Evolutionary conservation across 2,888 invertebrate species (phyloP).

Genomic region (Metallyticus violacea): DNA sequence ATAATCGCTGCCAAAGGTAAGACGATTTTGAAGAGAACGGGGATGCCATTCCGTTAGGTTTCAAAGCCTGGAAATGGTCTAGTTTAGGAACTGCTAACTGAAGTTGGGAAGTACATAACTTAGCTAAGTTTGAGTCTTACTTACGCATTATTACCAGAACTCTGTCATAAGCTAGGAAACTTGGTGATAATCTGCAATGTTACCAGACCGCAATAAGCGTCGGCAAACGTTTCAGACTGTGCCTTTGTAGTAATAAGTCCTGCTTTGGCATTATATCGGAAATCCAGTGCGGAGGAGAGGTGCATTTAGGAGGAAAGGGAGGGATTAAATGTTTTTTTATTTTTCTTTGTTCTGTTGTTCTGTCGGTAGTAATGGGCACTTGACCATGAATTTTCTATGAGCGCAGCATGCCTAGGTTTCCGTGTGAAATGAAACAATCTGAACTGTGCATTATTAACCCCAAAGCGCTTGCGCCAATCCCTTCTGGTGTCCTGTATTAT

Average conservation of each 20-base stretch:
- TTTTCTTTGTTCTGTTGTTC: neutral
- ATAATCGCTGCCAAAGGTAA: neutral
- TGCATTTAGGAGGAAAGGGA: neutral
- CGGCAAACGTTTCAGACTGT: neutral
- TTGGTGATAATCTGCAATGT: neutral
- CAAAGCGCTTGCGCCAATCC: neutral
- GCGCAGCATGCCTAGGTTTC: neutral
- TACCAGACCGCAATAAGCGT: neutral
- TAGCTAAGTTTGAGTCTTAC: neutral
- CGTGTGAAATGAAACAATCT: neutral
- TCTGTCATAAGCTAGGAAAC: neutral
- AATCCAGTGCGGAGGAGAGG: neutral
- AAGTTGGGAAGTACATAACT: neutral
- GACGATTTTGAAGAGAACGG: no score
- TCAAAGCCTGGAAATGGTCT: neutral
- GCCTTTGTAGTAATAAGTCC: neutral
- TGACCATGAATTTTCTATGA: neutral
- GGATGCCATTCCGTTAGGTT: no score
- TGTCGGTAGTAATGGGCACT: neutral
- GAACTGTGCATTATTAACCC: neutral
- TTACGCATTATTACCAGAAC: neutral
- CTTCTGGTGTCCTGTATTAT: neutral
- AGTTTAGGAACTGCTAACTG: neutral
- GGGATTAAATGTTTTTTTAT: neutral
- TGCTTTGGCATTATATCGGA: neutral